Conservation (phyloP, 2,888 invertebrate species). For the Ellobium chinense region DNA sequence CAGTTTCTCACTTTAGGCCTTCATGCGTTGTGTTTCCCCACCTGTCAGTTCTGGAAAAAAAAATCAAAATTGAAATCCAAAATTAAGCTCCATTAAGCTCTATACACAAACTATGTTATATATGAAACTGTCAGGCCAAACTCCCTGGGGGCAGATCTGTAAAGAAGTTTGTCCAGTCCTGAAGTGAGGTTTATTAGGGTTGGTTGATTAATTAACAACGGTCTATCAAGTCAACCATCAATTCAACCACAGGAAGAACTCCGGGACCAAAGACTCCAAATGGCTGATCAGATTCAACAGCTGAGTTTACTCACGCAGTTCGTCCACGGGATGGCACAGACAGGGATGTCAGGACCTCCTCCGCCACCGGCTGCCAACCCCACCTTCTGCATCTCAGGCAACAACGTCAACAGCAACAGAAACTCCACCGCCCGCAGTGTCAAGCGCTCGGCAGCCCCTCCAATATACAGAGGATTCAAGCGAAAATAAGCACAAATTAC, state of each 20-base stretch:
- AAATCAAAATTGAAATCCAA: too few species aligned
- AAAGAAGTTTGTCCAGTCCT: background rate
- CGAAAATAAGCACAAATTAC: background rate
- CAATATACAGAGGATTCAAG: conserved; percentile 16
- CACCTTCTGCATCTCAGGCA: background rate
- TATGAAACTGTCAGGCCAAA: too few species aligned
- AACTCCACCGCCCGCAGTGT: background rate
- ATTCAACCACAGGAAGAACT: conserved; percentile 31
- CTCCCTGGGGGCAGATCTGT: too few species aligned
- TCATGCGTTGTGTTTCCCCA: too few species aligned
- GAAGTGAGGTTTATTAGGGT: too few species aligned
- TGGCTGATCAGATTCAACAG: conserved; percentile 35
- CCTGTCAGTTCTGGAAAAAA: too few species aligned
- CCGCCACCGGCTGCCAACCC: background rate
- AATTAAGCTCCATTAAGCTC: too few species aligned
- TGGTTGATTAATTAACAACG: too few species aligned
- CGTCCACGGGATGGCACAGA: conserved; percentile 16
- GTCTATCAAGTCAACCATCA: too few species aligned
- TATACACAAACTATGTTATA: too few species aligned
- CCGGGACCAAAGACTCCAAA: conserved; percentile 29
- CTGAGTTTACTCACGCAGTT: conserved; percentile 15
- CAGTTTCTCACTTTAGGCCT: too few species aligned
- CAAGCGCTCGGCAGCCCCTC: conserved; percentile 36
- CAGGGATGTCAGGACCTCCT: background rate
- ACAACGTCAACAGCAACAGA: background rate